Conservation (phyloP, 1,140 invertebrate genomes). For the Trinorchestia longiramus region DNA sequence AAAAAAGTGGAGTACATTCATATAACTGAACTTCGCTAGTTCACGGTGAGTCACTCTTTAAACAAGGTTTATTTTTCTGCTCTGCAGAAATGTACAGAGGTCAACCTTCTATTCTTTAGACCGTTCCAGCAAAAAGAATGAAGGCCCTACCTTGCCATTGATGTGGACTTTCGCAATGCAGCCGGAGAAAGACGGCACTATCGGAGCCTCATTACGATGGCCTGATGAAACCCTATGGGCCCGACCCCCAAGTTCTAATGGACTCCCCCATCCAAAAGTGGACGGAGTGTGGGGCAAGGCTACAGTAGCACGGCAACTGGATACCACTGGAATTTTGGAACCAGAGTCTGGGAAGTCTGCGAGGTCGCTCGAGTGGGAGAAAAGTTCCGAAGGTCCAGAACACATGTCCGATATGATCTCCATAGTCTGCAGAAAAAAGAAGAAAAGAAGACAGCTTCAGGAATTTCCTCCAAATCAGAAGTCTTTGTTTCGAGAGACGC, state of each 20-base stretch:
- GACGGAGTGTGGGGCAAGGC: not conserved
- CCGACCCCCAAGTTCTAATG: constrained; percentile 24
- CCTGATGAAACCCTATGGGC: not conserved
- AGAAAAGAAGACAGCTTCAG: not conserved
- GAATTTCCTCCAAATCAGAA: not conserved
- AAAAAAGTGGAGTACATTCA: no score
- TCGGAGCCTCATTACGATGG: constrained; percentile 6
- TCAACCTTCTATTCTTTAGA: not conserved
- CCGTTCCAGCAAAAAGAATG: not conserved
- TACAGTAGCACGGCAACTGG: not conserved
- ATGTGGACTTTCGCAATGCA: constrained; percentile 33
- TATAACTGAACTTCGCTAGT: no score
- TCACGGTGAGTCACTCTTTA: not conserved
- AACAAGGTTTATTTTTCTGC: not conserved
- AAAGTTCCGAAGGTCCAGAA: constrained; percentile 23
- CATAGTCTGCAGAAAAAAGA: not conserved
- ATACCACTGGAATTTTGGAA: constrained; percentile 20
- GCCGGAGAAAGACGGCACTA: constrained; percentile 40
- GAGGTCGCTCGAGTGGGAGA: constrained; percentile 22
- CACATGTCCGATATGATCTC: constrained; percentile 46
- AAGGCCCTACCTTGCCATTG: not conserved
- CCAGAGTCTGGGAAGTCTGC: not conserved
- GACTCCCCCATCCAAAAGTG: constrained; percentile 39
- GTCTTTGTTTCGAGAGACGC: not conserved
- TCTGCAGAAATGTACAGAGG: not conserved